Base-by-base conservation (phyloP, 2,797 vertebrate species). In the Gallirallus australis region DNA sequence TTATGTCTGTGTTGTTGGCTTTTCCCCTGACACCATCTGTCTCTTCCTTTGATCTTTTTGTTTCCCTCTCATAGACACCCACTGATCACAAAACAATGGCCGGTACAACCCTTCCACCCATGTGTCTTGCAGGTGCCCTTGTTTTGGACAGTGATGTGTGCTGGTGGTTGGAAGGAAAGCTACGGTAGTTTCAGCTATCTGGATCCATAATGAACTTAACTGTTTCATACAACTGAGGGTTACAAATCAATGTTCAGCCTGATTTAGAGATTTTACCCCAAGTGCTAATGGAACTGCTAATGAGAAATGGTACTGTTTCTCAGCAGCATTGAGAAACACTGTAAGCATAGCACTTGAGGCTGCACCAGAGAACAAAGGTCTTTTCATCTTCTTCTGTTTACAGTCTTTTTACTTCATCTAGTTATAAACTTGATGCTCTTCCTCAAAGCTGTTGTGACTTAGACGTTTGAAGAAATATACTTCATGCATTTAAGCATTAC, bases 1-100 rank as follows among this genome's bases (percentile, higher is more conserved):
- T 82, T 92, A 79, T 84, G 92, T 77, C 88, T 86, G 30, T 90
- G 77, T 52, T 94, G 59, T 40, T 90, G 83, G 78, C 33, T 92
- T 90, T 89, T 92, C 82, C 63, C 63, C 86, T 94, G 63, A 25
- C 66, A 79, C 70, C 94, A 94, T 94, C 95, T 96, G 94, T 81
- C 47, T 96, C 52, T 80, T 82, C 86, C 39, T 96, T 95, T 97
- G 90, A 96, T 96, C 86, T 94, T 81, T 97, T 86, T 88, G 72
- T 83, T 30, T 90, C 19, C 82, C 60, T 79, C 60, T 79, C 50
- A 56, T 21, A 89, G 90, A 84, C 86, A 86, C 70, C 94, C 96
- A 47, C 92, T 50, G 93, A 80, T 84, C 82, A 73, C 83, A 92
- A 93, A 92, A 96, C 92, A 96, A 92, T 86, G 78, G 54, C 42